Evolutionary conservation across 2,797 vertebrate genomes (phyloP).

Genomic region (Danio tinwini): DNA sequence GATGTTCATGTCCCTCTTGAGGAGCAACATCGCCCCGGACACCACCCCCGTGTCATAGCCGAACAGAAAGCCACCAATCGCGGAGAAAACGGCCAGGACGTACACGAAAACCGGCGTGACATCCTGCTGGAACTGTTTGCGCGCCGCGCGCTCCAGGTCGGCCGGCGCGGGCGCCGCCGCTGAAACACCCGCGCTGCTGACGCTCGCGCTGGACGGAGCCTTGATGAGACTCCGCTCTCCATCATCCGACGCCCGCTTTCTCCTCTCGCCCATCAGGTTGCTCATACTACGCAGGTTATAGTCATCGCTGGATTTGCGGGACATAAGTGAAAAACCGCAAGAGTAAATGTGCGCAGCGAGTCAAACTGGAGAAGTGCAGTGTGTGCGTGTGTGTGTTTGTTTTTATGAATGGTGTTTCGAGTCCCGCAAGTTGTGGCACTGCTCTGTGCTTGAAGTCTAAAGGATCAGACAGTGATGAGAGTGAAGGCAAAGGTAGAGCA

Average conservation of each 20-base stretch:
- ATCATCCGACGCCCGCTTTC: conserved; percentile 82
- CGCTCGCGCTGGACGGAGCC: conserved; percentile 83
- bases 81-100: conserved; percentile 89
- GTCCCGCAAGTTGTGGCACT: conserved; percentile 21
- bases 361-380: conserved; percentile 31
- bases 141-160: conserved; percentile 92
- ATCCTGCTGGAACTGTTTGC: conserved; percentile 93
- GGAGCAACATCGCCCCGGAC: conserved; percentile 93
- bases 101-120: conserved; percentile 92
- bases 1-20: conserved; percentile 89
- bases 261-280: conserved; percentile 93
- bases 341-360: conserved; percentile 30
- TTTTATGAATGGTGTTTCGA: neutral
- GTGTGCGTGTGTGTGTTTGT: conserved; percentile 1
- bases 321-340: conserved; percentile 81
- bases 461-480: conserved; percentile 56
- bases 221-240: conserved; percentile 84
- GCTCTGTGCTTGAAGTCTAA: conserved; percentile 35
- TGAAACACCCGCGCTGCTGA: conserved; percentile 74
- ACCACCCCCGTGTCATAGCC: conserved; percentile 98
- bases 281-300: conserved; percentile 94
- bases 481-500: conserved; percentile 64
- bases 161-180: conserved; percentile 70
- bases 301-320: conserved; percentile 91
- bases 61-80: conserved; percentile 94